Percentiles rank a stretch among this genome's conserved stretches.
These are phyloP conservation scores for Channa maculata DNA, from an alignment of 2,113 vertebrate genomes.

Conservation along the genomic window DNA sequence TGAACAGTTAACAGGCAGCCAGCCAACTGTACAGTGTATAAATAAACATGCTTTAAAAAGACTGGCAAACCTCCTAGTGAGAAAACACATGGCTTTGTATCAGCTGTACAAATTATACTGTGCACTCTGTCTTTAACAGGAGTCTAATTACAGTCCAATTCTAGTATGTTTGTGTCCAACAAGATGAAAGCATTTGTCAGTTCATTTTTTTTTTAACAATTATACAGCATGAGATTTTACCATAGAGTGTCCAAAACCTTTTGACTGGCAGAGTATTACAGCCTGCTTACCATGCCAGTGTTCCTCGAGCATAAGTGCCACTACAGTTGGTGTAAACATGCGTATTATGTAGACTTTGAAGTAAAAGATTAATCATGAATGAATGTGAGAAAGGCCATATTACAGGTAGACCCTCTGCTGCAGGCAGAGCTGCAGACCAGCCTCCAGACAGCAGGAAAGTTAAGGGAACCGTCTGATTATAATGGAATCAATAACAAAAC, in stretches of 20 bases:
- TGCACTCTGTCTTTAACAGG: background rate
- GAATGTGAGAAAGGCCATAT: conserved; percentile 40
- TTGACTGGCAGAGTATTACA: background rate
- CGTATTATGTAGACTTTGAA: conserved; percentile 11
- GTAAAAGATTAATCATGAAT: conserved; percentile 30
- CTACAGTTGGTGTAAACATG: conserved; percentile 20
- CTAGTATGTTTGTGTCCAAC: background rate
- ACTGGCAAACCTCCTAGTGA: background rate
- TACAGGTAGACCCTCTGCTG: conserved; percentile 57
- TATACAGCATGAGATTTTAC: background rate
- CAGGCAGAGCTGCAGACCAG: conserved; percentile 41
- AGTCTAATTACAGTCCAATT: conserved; percentile 31
- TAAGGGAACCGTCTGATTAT: conserved; percentile 71
- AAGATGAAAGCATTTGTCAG: background rate
- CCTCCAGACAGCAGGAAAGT: conserved; percentile 77
- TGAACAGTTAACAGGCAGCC: no score
- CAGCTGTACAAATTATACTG: conserved; percentile 13
- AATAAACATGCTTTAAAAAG: background rate
- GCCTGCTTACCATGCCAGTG: background rate
- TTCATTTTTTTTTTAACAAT: background rate
- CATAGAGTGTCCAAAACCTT: background rate
- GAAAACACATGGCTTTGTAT: conserved; percentile 1
- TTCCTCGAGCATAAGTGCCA: background rate
- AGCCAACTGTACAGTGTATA: no score
- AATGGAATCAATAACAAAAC: conserved; percentile 80